A percentile compares a stretch with the other conserved stretches of the same genome.
These are phyloP conservation scores for Hypolimnas misippus DNA, from an alignment of 2,888 invertebrate genomes.

Conservation along the genomic window DNA sequence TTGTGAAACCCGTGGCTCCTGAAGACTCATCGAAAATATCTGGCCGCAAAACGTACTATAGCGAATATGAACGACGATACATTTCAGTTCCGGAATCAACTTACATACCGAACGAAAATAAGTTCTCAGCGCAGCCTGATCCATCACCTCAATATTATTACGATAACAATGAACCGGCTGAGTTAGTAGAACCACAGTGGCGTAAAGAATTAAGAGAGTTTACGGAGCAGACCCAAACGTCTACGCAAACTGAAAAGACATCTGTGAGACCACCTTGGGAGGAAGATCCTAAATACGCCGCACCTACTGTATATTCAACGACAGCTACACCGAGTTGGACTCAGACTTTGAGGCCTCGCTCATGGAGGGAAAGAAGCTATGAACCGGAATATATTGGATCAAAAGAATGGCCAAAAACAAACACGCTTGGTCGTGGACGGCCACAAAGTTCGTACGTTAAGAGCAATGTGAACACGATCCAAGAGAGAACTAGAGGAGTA, in stretches of 20 bases:
- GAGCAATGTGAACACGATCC: constrained; percentile 56
- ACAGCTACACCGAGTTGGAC: constrained; percentile 76
- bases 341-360: constrained; percentile 74
- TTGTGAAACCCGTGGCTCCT: constrained; percentile 63
- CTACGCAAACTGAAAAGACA: constrained; percentile 57
- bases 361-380: constrained; percentile 76
- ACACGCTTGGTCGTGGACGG: constrained; percentile 70
- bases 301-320: constrained; percentile 60
- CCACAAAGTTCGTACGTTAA: constrained; percentile 70
- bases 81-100: constrained; percentile 77
- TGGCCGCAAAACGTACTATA: constrained; percentile 78
- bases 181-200: constrained; percentile 75
- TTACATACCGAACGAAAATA: constrained; percentile 72
- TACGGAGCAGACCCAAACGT: constrained; percentile 72
- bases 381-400: constrained; percentile 72
- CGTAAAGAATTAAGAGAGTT: constrained; percentile 79
- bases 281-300: constrained; percentile 62
- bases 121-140: constrained; percentile 73
- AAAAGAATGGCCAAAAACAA: constrained; percentile 74
- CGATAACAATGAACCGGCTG: constrained; percentile 71
- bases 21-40: constrained; percentile 60
- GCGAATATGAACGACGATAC: constrained; percentile 78
- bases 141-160: constrained; percentile 77
- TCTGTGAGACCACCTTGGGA: constrained; percentile 75
- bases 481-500: constrained; percentile 71